Percentiles rank a stretch among this genome's conserved stretches.
phyloP scores from a whole-genome alignment of 2,797 vertebrate species.

The Lutjanus campechanus region DNA sequence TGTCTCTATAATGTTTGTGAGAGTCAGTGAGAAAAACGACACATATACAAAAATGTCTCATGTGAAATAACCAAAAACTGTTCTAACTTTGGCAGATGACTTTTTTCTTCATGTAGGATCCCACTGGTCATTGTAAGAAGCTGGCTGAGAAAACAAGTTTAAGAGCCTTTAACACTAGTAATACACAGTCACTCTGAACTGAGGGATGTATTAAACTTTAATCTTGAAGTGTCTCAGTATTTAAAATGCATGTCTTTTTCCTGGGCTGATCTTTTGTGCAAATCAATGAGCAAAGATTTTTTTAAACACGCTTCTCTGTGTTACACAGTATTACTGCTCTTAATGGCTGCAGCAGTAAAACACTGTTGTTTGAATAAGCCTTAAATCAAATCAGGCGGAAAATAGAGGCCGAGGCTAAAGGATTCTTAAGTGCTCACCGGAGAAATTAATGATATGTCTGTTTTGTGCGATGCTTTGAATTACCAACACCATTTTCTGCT shows the following conservation, averaged over 20 bases:
- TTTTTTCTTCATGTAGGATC: no score
- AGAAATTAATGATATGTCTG: slow-evolving; percentile 34
- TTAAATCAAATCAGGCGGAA: slow-evolving; percentile 32
- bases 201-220: no score
- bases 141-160: no score
- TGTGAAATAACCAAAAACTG: no score
- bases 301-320: background rate
- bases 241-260: background rate
- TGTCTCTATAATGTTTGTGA: no score
- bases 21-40: no score
- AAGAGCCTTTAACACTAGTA: background rate
- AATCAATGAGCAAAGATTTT: background rate
- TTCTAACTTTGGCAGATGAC: no score
- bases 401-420: slow-evolving; percentile 2
- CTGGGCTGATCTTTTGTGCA: background rate
- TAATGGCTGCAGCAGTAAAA: slow-evolving; percentile 20
- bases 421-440: slow-evolving; percentile 4
- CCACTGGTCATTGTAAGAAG: no score
- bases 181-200: no score
- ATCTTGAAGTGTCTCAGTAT: background rate
- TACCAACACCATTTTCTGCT: background rate
- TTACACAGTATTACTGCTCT: background rate
- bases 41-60: no score
- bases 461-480: slow-evolving; percentile 22
- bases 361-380: slow-evolving; percentile 35